phyloP scores from a whole-genome alignment of 2,797 vertebrate species.

The Setipinna tenuifilis region DNA sequence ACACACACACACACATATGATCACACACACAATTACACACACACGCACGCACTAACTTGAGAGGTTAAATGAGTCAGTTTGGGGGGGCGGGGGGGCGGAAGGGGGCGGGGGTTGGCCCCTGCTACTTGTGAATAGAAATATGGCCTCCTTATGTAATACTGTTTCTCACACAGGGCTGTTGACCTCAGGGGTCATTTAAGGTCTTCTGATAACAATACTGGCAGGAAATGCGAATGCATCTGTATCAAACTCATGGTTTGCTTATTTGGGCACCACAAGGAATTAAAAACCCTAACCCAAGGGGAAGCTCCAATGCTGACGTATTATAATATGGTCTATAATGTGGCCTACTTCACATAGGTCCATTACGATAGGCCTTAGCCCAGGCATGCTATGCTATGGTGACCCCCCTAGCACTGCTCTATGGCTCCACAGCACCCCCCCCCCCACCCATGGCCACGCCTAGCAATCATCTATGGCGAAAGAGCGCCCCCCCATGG shows the following conservation, averaged over 20 bases:
- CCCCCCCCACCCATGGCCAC: not conserved
- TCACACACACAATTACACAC: no score
- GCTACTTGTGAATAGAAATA: not conserved
- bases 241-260: not conserved
- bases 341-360: not conserved
- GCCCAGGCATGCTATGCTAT: no score
- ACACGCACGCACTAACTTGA: no score
- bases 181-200: not conserved
- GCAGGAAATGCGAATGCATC: not conserved
- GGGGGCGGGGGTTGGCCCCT: no score
- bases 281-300: not conserved
- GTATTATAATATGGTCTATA: not conserved
- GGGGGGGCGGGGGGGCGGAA: not conserved
- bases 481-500: not conserved
- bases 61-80: not conserved
- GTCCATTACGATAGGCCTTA: no score
- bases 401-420: not conserved
- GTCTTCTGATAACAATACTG: no score
- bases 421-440: not conserved
- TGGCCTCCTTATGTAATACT: not conserved
- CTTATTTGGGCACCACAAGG: not conserved
- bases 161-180: not conserved
- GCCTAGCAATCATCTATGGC: not conserved
- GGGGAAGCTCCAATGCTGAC: not conserved
- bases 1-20: not conserved